Percentiles rank a stretch among this genome's conserved stretches.
phyloP scores from a whole-genome alignment of 1,140 invertebrate genomes.

The Gonatopus flavifemur region DNA sequence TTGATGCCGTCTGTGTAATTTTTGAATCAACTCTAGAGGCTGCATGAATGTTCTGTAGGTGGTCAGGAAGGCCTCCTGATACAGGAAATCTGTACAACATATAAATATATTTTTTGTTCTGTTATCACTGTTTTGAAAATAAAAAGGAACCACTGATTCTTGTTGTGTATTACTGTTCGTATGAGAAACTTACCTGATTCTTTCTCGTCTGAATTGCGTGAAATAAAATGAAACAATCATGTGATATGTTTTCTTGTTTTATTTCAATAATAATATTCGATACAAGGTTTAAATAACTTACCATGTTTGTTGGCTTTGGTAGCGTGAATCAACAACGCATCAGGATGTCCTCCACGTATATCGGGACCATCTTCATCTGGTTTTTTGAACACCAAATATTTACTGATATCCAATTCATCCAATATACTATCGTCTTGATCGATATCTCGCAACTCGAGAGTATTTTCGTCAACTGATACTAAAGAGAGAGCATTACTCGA shows the following conservation, averaged over 20 bases:
- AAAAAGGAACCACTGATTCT: not conserved
- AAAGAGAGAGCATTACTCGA: constrained; percentile 49
- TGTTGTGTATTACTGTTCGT: no score
- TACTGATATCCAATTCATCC: constrained; percentile 79
- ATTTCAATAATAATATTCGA: constrained; percentile 1
- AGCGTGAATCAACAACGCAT: constrained; percentile 90
- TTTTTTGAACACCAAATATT: constrained; percentile 77
- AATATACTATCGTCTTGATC: constrained; percentile 60
- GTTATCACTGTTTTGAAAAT: no score
- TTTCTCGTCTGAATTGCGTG: constrained; percentile 56
- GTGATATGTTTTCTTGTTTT: not conserved
- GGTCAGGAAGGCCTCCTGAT: constrained; percentile 95
- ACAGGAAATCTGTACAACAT: constrained; percentile 77
- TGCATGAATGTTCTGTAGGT: constrained; percentile 95
- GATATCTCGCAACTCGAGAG: constrained; percentile 48
- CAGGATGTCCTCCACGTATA: constrained; percentile 85
- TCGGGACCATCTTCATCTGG: constrained; percentile 82
- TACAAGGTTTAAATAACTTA: constrained; percentile 41
- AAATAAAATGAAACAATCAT: constrained; percentile 28
- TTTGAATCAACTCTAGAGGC: constrained; percentile 84
- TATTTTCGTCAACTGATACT: constrained; percentile 49
- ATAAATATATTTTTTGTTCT: constrained; percentile 11
- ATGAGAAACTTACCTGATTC: constrained; percentile 56
- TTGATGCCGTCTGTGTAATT: constrained; percentile 84
- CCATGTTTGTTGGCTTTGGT: constrained; percentile 89